phyloP scores from a whole-genome alignment of 2,888 invertebrate genomes.

The Lithodes maja region DNA sequence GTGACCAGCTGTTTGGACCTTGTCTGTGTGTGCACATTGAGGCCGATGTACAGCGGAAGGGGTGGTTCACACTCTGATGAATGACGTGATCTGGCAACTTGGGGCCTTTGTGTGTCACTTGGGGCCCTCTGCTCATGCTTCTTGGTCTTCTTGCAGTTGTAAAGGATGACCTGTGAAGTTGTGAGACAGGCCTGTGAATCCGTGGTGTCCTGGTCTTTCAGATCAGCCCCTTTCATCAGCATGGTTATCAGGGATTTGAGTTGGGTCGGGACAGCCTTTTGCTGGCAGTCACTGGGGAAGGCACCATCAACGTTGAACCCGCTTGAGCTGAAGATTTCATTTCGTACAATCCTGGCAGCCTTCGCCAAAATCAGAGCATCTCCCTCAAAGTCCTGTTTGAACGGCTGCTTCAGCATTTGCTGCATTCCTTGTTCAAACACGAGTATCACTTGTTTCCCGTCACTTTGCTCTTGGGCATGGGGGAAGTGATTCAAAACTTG shows the following conservation, averaged over 20 bases:
- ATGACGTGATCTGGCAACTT: slow-evolving; percentile 1
- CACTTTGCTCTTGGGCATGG: too few species aligned
- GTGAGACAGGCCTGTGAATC: slow-evolving; percentile 25
- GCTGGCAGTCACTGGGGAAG: slow-evolving; percentile 17
- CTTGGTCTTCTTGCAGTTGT: slow-evolving; percentile 4
- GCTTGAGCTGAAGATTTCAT: too few species aligned
- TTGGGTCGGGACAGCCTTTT: slow-evolving; percentile 2
- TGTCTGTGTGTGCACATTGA: not conserved
- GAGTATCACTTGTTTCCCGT: too few species aligned
- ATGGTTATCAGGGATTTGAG: slow-evolving; percentile 17
- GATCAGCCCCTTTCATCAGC: slow-evolving; percentile 11
- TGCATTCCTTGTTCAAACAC: too few species aligned
- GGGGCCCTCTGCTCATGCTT: not conserved
- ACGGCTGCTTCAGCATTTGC: too few species aligned
- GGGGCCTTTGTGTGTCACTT: not conserved
- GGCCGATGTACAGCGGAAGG: slow-evolving; percentile 26
- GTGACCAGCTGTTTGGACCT: slow-evolving; percentile 3
- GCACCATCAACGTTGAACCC: too few species aligned
- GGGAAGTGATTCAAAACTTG: too few species aligned
- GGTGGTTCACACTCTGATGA: slow-evolving; percentile 20
- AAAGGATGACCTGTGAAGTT: not conserved
- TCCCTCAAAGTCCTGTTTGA: too few species aligned
- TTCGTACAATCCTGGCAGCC: too few species aligned
- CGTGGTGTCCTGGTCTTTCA: not conserved
- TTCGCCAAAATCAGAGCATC: too few species aligned